Base-by-base conservation (phyloP, 2,113 vertebrate genomes). In the Nesoenas mayeri region DNA sequence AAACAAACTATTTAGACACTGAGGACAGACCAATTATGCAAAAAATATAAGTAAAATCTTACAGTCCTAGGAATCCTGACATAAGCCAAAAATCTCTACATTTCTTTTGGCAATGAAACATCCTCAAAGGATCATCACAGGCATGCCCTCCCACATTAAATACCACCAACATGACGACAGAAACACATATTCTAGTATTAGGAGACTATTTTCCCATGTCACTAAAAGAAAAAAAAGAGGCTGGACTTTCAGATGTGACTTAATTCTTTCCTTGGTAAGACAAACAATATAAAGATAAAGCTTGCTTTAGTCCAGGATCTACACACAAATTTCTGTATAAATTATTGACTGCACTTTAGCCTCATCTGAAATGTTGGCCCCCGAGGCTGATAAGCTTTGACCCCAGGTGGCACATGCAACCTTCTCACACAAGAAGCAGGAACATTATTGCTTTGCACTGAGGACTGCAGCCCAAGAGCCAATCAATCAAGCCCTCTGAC, bases 311-410 rank as follows among this genome's bases (percentile, higher is more conserved):
- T 94, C 84, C 44, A 16, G 29, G 96, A 96, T 74, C 79, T 79
- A 88, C 85, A 93, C 90, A 91, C 89, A 97, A 95, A 96, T 97
- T 97, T 97, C 96, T 79, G 64, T 96, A 96, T 98, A 98, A 98
- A 98, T 98, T 98, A 98, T 86, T 91, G 97, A 96, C 96, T 97
- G 91, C 91, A 95, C 96, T 98, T 96, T 96, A 97, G 95, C 97
- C 94, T 97, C 94, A 75, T 97, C 95, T 97, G 97, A 98, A 98
- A 97, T 54, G 91, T 53, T 93, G 95, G 97, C 97, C 97, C 94
- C 64, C 38, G 83, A 91, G 93, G 96, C 97, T 98, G 98, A 97
- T 98, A 98, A 97, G 96, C 97, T 97, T 90, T 97, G 98, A 98
- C 98, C 98, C 96, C 97, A 97, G 97, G 96, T 98, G 97, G 97